These are phyloP conservation scores for Heliconius ismenius DNA, from an alignment of 2,888 invertebrate species.

Conservation along the genomic window DNA sequence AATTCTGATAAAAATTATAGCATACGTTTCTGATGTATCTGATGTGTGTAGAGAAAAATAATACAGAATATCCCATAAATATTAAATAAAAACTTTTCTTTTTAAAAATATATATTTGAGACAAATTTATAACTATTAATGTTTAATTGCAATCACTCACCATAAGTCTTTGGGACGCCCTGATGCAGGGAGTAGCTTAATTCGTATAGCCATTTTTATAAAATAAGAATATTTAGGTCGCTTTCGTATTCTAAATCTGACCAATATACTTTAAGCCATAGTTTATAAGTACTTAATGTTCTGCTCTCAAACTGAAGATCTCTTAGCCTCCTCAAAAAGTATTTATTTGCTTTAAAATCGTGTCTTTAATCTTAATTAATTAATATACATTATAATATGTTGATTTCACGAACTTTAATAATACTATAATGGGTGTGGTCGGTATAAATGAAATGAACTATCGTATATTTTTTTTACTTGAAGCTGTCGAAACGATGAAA, in stretches of 20 bases:
- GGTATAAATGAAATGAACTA: constrained; percentile 3
- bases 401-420: constrained; percentile 1
- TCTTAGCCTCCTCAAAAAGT: constrained; percentile 25
- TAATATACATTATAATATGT: constrained; percentile 2
- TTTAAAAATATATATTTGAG: background rate
- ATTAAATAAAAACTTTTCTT: background rate
- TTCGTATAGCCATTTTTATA: constrained; percentile 31
- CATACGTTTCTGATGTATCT: too few species aligned
- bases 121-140: background rate
- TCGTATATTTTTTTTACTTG: background rate
- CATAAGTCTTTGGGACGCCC: background rate
- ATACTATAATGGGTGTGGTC: background rate
- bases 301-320: constrained; percentile 29
- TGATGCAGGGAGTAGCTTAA: constrained; percentile 32
- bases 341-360: constrained; percentile 23
- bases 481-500: background rate
- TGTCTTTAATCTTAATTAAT: constrained; percentile 2
- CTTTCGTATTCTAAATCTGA: constrained; percentile 28
- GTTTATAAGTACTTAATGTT: constrained; percentile 36
- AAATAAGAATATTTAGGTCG: constrained; percentile 22
- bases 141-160: constrained; percentile 3
- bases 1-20: background rate
- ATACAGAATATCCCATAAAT: background rate
- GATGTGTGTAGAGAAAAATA: too few species aligned
- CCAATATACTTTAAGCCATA: constrained; percentile 25